Percentiles rank a stretch among this genome's conserved stretches.
Conservation (phyloP, 2,797 vertebrate genomes). For the Scarus forsteni region DNA sequence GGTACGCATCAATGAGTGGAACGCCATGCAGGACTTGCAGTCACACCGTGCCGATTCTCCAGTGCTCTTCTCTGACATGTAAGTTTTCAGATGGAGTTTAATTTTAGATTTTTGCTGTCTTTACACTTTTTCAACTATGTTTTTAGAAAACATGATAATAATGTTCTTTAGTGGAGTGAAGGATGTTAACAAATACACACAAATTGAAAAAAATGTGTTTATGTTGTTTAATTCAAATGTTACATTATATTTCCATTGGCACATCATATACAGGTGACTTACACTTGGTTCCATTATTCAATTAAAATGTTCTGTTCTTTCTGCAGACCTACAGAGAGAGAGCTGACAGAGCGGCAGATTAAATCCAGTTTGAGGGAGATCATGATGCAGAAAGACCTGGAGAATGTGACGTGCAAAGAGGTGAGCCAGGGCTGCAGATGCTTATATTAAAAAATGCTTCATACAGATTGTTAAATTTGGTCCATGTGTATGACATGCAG, state of each 20-base stretch:
- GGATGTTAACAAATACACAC: not conserved
- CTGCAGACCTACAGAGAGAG: constrained; percentile 94
- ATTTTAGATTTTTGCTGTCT: not conserved
- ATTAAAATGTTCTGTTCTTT: constrained; percentile 22
- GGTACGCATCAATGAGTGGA: constrained; percentile 96
- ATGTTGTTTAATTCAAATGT: no score
- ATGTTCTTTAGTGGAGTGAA: not conserved
- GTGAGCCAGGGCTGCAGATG: constrained; percentile 56
- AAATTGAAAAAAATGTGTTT: no score
- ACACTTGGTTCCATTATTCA: not conserved
- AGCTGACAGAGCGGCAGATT: constrained; percentile 93
- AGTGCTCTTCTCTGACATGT: constrained; percentile 95
- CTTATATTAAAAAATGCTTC: not conserved
- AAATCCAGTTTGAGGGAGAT: constrained; percentile 95
- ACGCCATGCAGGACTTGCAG: constrained; percentile 96
- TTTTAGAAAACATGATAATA: not conserved
- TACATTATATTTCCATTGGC: not conserved
- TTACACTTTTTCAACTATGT: not conserved
- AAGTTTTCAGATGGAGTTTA: constrained; percentile 48
- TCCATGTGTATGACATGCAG: not conserved
- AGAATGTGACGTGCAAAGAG: constrained; percentile 98
- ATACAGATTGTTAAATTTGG: not conserved
- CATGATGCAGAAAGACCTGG: constrained; percentile 98
- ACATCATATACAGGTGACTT: not conserved
- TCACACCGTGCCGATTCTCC: constrained; percentile 96